These are phyloP conservation scores for Macropodus opercularis DNA, from an alignment of 2,797 vertebrate species.

Conservation along the genomic window DNA sequence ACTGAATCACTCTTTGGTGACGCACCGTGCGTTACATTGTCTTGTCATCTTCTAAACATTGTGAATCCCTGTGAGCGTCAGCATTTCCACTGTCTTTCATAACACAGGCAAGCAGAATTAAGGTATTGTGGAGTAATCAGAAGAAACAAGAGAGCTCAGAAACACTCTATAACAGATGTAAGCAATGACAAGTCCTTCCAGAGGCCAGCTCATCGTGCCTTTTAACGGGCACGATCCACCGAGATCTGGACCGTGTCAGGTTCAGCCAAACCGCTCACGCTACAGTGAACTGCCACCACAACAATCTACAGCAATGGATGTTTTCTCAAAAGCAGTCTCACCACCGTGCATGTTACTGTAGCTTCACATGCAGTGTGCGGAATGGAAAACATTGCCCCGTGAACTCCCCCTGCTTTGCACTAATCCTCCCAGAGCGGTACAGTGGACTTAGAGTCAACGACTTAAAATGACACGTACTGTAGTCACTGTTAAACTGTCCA, in stretches of 20 bases:
- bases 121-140: conserved; percentile 60
- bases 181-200: conserved; percentile 73
- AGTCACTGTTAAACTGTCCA: conserved; percentile 37
- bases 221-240: conserved; percentile 77
- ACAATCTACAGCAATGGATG: conserved; percentile 69
- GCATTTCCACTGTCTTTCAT: conserved; percentile 34
- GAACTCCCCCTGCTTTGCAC: conserved; percentile 16
- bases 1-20: not conserved
- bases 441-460: conserved; percentile 54
- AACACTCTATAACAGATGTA: conserved; percentile 75
- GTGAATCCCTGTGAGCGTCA: conserved; percentile 1
- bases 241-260: conserved; percentile 73
- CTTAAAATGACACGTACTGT: conserved; percentile 16
- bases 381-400: conserved; percentile 4
- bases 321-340: conserved; percentile 66
- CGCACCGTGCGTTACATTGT: not conserved
- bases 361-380: no score
- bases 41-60: conserved; percentile 7
- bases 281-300: conserved; percentile 66
- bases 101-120: conserved; percentile 44
- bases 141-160: conserved; percentile 63
- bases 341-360: no score
- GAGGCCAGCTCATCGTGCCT: conserved; percentile 73
- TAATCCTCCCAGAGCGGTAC: conserved; percentile 18
- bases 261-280: conserved; percentile 66